Evolutionary conservation across 2,888 invertebrate species (phyloP), one percentile per base, ranked within the genome.

Genomic region (Agrochola lota): DNA sequence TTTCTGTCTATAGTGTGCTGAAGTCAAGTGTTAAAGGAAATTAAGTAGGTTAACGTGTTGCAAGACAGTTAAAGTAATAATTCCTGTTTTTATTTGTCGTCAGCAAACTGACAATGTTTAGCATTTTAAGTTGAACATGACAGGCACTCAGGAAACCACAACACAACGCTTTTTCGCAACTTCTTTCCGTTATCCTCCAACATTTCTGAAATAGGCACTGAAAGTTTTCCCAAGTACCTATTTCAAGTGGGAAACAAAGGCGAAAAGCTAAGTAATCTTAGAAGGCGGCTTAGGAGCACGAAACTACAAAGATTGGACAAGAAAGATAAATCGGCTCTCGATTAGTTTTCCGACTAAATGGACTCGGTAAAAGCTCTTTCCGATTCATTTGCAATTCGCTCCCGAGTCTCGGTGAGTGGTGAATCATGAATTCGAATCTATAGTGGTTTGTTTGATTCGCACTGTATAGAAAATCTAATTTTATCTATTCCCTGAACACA

Each of bases 301-400:
- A 64, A 74, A 85, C 74, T 78, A 79, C 71, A 79, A 82, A 85
- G 79, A 73, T 75, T 52, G 57, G 72, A 64, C 30, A 55, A 68
- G 71, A 73, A 83, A 62, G 77, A 80, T 85, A 83, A 80, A 86
- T 80, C 72, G 71, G 15, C 62, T 77, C 52, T 77, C 72, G 80
- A 83, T 85, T 83, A 82, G 87, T 85, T 87, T 87, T 81, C 66
- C 78, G 77, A 78, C 74, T 76, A 87, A 86, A 84, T 67, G 73
- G 73, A 60, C 57, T 75, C 73, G 66, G 74, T 85, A 71, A 84
- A 76, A 84, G 85, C 79, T 84, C 72, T 84, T 81, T 85, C 81
- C 81, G 77, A 77, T n/a, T 86, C 84, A 86, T 86, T 85, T 86
- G 74, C 77, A 71, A 85, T 83, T 73, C 84, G 55, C 23, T 75